Evolutionary conservation across 1,140 invertebrate genomes (phyloP).

Genomic region (Cherax destructor): DNA sequence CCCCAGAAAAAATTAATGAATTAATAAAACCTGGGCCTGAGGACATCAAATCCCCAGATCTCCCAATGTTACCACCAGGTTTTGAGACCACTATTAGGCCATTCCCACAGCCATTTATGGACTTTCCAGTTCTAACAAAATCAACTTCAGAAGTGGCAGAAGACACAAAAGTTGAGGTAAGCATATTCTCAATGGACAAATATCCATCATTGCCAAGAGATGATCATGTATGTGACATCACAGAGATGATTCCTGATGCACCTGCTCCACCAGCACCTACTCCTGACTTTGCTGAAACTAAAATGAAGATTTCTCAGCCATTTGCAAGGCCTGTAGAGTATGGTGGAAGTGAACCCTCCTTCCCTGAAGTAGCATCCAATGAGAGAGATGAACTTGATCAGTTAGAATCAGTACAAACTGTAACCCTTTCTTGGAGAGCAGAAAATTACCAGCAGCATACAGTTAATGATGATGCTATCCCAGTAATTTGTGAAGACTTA

Average conservation of each 20-base stretch:
- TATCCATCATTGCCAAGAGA: slow-evolving; percentile 30
- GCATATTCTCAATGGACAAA: not conserved
- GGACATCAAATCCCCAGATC: slow-evolving; percentile 9
- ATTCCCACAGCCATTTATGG: slow-evolving; percentile 20
- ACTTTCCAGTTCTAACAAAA: slow-evolving; percentile 5
- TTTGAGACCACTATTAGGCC: not conserved
- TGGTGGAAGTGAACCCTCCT: slow-evolving; percentile 17
- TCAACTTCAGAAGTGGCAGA: not conserved
- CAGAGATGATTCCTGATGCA: slow-evolving; percentile 5
- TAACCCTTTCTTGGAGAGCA: slow-evolving; percentile 13
- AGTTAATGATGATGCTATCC: not conserved
- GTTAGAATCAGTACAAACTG: not conserved
- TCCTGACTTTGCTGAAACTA: slow-evolving; percentile 33
- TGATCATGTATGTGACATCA: not conserved
- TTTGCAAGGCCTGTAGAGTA: slow-evolving; percentile 44
- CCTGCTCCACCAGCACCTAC: slow-evolving; percentile 33
- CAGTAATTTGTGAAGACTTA: slow-evolving; percentile 9
- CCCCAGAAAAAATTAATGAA: not conserved
- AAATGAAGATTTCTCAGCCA: not conserved
- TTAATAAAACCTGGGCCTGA: not conserved
- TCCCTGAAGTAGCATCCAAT: slow-evolving; percentile 37
- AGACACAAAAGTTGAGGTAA: not conserved
- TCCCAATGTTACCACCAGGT: slow-evolving; percentile 13
- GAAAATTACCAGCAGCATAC: slow-evolving; percentile 23
- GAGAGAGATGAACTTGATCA: not conserved